These are phyloP conservation scores for Sinocyclocheilus anshuiensis DNA, from an alignment of 2,113 vertebrate genomes.

Conservation along the genomic window DNA sequence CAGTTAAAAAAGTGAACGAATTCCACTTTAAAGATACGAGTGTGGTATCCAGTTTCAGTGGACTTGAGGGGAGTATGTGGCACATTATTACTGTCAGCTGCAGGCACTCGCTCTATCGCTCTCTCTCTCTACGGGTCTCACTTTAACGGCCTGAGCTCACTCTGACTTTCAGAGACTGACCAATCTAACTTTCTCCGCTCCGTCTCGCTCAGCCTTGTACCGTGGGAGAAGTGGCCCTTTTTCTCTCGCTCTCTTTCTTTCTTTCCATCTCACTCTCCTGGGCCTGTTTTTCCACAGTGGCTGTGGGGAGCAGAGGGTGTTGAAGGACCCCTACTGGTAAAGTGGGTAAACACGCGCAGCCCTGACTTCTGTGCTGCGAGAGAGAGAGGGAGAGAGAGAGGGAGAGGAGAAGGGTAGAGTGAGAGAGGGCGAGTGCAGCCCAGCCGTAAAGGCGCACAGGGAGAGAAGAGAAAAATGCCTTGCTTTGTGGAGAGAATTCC, in stretches of 20 bases:
- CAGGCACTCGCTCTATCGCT: constrained; percentile 57
- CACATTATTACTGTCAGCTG: constrained; percentile 74
- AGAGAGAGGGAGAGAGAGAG: constrained; percentile 51
- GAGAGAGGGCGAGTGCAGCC: constrained; percentile 55
- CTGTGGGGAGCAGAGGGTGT: constrained; percentile 75
- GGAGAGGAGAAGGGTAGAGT: constrained; percentile 46
- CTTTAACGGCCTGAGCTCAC: constrained; percentile 31
- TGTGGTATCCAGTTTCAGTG: constrained; percentile 52
- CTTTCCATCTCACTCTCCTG: constrained; percentile 57
- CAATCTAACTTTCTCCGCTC: constrained; percentile 32
- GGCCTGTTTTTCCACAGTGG: constrained; percentile 69
- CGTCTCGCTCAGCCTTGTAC: constrained; percentile 36
- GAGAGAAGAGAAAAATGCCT: constrained; percentile 78
- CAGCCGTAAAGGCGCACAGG: constrained; percentile 69
- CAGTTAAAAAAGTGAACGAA: neutral
- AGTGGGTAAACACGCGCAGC: constrained; percentile 78
- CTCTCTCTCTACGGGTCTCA: neutral
- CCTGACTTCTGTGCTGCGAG: constrained; percentile 77
- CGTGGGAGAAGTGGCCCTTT: constrained; percentile 52
- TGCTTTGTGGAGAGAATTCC: constrained; percentile 82
- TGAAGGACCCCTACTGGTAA: constrained; percentile 84
- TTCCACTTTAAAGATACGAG: constrained; percentile 44
- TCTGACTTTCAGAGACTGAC: constrained; percentile 49
- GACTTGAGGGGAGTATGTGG: constrained; percentile 57
- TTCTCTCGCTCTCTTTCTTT: constrained; percentile 31